These are phyloP conservation scores for Pteropus rufus DNA, from an alignment of 2,797 vertebrate species.

Conservation along the genomic window DNA sequence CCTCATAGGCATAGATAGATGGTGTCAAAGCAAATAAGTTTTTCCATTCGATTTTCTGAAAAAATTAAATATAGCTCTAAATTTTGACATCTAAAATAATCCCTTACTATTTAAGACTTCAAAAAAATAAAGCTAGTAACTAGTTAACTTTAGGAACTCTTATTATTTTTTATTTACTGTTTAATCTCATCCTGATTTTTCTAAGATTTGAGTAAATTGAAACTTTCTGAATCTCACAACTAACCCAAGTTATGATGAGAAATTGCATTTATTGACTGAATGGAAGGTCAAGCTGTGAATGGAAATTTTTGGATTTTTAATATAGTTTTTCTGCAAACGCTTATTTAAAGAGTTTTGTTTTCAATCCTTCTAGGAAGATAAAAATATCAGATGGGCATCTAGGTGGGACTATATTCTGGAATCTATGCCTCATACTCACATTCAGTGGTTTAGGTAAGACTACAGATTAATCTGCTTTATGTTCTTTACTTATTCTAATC, in stretches of 20 bases:
- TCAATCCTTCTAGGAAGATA: conserved; percentile 86
- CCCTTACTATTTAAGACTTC: background rate
- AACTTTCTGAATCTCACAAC: background rate
- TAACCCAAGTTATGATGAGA: background rate
- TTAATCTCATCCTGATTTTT: conserved; percentile 30
- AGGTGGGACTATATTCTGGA: conserved; percentile 97
- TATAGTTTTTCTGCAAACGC: background rate
- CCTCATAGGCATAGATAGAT: background rate
- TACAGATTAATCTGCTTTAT: background rate
- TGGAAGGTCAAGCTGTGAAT: background rate
- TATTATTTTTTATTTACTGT: background rate
- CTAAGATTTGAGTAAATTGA: background rate
- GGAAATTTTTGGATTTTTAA: background rate
- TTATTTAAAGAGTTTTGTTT: conserved; percentile 48
- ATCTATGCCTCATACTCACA: conserved; percentile 96
- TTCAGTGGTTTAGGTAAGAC: conserved; percentile 96
- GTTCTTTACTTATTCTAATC: background rate
- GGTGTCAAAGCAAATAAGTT: background rate
- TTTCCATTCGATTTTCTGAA: background rate
- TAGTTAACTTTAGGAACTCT: background rate
- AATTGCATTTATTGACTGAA: background rate
- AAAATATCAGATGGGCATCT: conserved; percentile 92
- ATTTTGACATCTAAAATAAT: conserved; percentile 21
- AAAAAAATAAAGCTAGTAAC: background rate
- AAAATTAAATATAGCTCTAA: background rate